phyloP scores from a whole-genome alignment of 2,797 vertebrate genomes.

The Alauda arvensis region DNA sequence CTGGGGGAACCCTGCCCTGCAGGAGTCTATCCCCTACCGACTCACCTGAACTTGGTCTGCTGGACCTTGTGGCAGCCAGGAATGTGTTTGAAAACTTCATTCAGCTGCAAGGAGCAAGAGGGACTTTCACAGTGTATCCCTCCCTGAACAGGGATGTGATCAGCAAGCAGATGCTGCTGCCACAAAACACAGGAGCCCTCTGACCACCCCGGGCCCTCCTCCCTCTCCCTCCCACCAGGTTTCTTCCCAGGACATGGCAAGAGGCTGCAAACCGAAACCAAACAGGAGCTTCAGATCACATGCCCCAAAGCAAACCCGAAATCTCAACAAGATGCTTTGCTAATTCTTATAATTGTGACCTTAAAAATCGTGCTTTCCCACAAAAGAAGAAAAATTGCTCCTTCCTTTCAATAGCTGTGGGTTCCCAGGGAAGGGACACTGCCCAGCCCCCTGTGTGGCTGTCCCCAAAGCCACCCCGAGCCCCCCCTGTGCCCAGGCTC shows the following conservation, averaged over 20 bases:
- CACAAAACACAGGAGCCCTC: neutral
- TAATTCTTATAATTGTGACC: neutral
- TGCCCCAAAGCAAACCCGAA: neutral
- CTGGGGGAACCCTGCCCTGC: neutral
- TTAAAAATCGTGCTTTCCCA: neutral
- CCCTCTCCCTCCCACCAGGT: neutral
- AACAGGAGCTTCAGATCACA: neutral
- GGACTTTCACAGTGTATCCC: neutral
- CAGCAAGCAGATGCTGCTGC: neutral
- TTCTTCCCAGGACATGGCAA: neutral
- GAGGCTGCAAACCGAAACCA: neutral
- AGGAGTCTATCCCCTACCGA: neutral
- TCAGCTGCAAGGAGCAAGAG: constrained; percentile 76
- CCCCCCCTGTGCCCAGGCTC: neutral
- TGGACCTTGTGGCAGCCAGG: constrained; percentile 83
- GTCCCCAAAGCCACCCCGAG: neutral
- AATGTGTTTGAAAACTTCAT: constrained; percentile 85
- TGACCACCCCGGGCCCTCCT: neutral
- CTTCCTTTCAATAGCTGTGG: neutral
- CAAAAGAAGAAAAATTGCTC: neutral
- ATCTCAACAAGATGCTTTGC: neutral
- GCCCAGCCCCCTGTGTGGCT: neutral
- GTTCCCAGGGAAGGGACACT: neutral
- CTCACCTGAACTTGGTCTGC: constrained; percentile 90
- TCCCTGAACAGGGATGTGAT: neutral